Evolutionary conservation across 37 sponge, comb jelly and placozoan species (phyloP).

Genomic region (Mnemiopsis leidyi): DNA sequence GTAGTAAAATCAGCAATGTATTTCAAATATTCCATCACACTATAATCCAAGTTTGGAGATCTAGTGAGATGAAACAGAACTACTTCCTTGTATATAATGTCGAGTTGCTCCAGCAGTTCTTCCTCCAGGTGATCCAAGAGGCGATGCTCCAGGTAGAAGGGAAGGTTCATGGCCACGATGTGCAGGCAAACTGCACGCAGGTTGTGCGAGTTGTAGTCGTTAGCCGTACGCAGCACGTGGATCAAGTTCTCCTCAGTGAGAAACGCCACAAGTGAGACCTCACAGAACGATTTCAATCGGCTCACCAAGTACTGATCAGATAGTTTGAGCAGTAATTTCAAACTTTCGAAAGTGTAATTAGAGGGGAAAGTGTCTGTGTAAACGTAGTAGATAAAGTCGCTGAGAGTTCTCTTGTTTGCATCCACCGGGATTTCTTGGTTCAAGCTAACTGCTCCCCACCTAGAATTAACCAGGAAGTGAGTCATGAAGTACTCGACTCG

Average conservation of each 20-base stretch:
- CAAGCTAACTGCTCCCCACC: conserved; percentile 31
- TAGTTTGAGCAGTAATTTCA: not conserved
- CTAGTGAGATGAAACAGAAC: conserved; percentile 16
- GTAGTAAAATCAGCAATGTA: not conserved
- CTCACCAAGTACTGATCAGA: conserved; percentile 22
- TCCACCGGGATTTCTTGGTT: conserved; percentile 32
- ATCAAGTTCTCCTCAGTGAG: conserved; percentile 12
- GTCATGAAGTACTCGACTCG: conserved; percentile 35
- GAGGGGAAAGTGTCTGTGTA: conserved; percentile 29
- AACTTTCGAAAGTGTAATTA: not conserved
- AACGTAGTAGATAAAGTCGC: conserved; percentile 24
- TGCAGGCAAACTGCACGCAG: conserved; percentile 73
- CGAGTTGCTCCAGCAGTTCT: not conserved
- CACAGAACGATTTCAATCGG: conserved; percentile 25
- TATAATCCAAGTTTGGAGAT: not conserved
- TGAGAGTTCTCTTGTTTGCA: conserved; percentile 34
- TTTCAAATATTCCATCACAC: conserved; percentile 24
- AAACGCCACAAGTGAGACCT: not conserved
- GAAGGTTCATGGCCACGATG: conserved; percentile 78
- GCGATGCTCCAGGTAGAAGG: conserved; percentile 74
- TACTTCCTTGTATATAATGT: conserved; percentile 9
- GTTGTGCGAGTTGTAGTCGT: conserved; percentile 74
- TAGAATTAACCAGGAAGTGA: not conserved
- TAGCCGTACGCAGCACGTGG: not conserved
- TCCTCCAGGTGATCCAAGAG: not conserved